phyloP scores from a whole-genome alignment of 2,797 vertebrate species.

The Astyanax mexicanus region DNA sequence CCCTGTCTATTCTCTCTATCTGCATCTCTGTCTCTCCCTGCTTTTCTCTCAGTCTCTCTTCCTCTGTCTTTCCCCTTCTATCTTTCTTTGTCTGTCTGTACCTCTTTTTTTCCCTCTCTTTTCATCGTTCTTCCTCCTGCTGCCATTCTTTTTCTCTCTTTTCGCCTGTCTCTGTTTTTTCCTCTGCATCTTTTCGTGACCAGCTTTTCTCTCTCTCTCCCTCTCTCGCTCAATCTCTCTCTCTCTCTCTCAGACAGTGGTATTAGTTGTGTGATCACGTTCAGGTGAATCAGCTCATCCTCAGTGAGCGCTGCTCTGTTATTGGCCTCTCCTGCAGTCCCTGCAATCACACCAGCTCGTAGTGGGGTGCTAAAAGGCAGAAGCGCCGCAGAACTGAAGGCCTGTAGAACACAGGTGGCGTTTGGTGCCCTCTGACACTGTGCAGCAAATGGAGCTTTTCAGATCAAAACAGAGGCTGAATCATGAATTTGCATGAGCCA shows the following conservation, averaged over 20 bases:
- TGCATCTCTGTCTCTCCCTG: too few relatives aligned
- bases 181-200: neutral
- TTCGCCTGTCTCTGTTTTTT: neutral
- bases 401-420: neutral
- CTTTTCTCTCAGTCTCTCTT: neutral
- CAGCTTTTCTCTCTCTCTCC: neutral
- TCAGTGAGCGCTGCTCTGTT: neutral
- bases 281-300: conserved; percentile 20
- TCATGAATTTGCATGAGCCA: conserved; percentile 19
- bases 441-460: neutral
- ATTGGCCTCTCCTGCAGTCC: neutral
- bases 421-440: conserved; percentile 9
- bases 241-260: neutral
- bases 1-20: too few relatives aligned
- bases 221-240: neutral
- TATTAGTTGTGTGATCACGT: neutral
- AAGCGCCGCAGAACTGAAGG: neutral
- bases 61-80: neutral
- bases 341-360: neutral
- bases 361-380: neutral
- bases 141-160: neutral
- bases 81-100: neutral
- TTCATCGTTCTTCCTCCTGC: too few relatives aligned
- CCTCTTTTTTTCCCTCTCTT: neutral
- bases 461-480: conserved; percentile 4